phyloP scores from a whole-genome alignment of 2,113 vertebrate species.

The Oxygymnocypris stewartii region DNA sequence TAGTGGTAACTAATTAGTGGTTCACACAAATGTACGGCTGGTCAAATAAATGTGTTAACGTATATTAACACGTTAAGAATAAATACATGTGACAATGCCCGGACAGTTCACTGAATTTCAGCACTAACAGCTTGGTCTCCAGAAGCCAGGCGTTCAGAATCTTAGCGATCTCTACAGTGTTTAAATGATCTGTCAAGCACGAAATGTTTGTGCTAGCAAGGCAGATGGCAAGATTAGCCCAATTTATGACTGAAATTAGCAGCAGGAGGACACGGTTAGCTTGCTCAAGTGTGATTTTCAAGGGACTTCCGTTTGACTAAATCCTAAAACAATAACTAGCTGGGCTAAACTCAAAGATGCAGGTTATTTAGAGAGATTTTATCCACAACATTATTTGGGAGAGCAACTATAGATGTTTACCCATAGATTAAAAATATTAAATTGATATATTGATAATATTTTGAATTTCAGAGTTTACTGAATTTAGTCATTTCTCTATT shows the following conservation, averaged over 20 bases:
- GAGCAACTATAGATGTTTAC: constrained; percentile 2
- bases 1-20: too few species aligned
- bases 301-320: constrained; percentile 32
- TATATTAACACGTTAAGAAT: neutral
- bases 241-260: constrained; percentile 40
- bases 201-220: constrained; percentile 14
- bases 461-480: neutral
- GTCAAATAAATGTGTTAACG: neutral
- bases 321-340: constrained; percentile 20
- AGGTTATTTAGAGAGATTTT: neutral
- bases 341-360: constrained; percentile 8
- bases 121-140: constrained; percentile 54
- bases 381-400: neutral
- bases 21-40: neutral
- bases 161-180: constrained; percentile 12
- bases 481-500: neutral
- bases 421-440: neutral
- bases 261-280: constrained; percentile 33
- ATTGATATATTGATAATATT: neutral
- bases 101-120: neutral
- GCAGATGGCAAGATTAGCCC: constrained; percentile 39
- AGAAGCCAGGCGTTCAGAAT: constrained; percentile 42
- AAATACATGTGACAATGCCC: neutral
- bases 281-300: constrained; percentile 28
- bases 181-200: constrained; percentile 5